Base-by-base conservation (phyloP, 2,113 vertebrate genomes). In the Syngnathus floridae region DNA sequence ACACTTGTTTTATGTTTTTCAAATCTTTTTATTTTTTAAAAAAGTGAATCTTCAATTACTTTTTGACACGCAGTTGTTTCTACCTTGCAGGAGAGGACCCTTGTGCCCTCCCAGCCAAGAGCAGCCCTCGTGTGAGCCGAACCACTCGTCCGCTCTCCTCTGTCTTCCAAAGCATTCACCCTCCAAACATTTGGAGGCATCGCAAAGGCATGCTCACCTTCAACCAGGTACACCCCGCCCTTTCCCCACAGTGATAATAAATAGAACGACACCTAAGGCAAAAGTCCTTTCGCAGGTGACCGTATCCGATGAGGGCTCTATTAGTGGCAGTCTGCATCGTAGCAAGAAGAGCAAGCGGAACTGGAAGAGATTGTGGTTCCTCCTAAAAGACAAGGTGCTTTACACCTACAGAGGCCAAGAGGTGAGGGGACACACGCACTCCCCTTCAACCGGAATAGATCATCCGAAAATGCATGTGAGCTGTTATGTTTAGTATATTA, bases 301-400 rank as follows among this genome's bases (percentile, higher is more conserved):
- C 0, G 90, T 93, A 52, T 92, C 93, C 0, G 93, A 89, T 64
- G 95, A 97, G 64, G 94, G 93, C 48, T 92, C 91, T 26, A 88
- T 93, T 26, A 95, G 94, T 16, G 94, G 97, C 72, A 92, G 90
- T 75, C 91, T 97, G 61, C 92, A 91, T 84, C 92, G 94, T 72
- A 93, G 93, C 65, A 96, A 96, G 88, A 93, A 91, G 77, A 95
- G 93, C 90, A 98, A 93, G 88, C 91, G 91, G 78, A 95, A 92
- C 84, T 99, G 96, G 96, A 99, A 98, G 89, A 95, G 93, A 78
- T 91, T 96, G 67, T 99, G 96, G 96, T 98, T 99, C 80, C 95
- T 96, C 71, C 93, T 99, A 82, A 96, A 97, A 91, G 96, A 96
- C 92, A 98, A 98, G 92, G 97, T 99, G 75, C 95, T 97, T 81